These are phyloP conservation scores for Caenorhabditis sulstoni DNA, from an alignment of 2,888 invertebrate species.

Conservation along the genomic window DNA sequence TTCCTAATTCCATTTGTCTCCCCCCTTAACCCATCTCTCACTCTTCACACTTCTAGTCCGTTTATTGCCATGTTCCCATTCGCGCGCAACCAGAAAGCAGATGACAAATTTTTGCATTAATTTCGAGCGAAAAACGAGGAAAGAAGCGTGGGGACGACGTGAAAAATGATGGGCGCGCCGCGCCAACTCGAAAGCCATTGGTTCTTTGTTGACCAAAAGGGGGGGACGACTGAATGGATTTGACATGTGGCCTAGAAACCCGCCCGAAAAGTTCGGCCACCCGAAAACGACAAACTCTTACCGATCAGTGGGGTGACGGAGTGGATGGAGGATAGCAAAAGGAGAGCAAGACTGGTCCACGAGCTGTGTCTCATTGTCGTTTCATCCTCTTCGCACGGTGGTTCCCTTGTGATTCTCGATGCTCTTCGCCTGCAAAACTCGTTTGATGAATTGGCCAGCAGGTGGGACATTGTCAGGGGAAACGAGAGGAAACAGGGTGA, in stretches of 20 bases:
- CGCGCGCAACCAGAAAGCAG: constrained; percentile 11
- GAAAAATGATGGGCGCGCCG: constrained; percentile 21
- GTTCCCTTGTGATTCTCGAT: constrained; percentile 18
- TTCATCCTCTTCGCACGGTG: constrained; percentile 23
- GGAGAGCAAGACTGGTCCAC: neutral
- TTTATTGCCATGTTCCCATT: constrained; percentile 40
- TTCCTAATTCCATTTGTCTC: constrained; percentile 38
- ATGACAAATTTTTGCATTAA: constrained; percentile 37
- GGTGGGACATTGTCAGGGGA: no score
- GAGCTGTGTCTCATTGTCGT: constrained; percentile 25
- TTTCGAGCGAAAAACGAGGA: constrained; percentile 24
- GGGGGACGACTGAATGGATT: neutral
- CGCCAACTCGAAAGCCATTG: no score
- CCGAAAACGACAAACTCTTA: constrained; percentile 20
- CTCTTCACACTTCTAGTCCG: neutral
- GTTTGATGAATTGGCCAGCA: no score
- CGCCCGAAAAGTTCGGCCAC: no score
- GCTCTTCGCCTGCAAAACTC: constrained; percentile 17
- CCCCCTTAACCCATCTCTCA: constrained; percentile 1
- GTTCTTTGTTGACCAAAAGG: constrained; percentile 52
- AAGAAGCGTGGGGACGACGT: constrained; percentile 7
- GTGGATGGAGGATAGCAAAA: neutral
- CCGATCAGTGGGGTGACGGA: constrained; percentile 12
- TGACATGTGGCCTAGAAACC: constrained; percentile 2
- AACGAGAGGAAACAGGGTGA: no score